phyloP scores from a whole-genome alignment of 2,888 invertebrate genomes.

The Candidula unifasciata region DNA sequence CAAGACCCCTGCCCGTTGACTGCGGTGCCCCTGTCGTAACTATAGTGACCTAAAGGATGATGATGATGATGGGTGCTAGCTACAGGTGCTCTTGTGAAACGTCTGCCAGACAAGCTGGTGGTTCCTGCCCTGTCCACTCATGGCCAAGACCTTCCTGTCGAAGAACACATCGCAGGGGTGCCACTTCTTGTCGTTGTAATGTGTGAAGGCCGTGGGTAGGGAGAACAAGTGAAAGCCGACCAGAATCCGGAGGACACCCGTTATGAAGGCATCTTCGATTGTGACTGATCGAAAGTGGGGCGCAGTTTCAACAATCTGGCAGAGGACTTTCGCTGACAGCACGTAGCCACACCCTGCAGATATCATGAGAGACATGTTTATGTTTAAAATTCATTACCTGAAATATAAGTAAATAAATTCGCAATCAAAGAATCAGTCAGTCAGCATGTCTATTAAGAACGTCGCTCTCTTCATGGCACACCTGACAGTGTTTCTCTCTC shows the following conservation, averaged over 20 bases:
- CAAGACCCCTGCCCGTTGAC: no score
- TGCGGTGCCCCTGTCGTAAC: no score
- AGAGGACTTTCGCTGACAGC: neutral
- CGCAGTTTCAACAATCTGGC: neutral
- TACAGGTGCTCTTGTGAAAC: no score
- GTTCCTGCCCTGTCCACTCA: neutral
- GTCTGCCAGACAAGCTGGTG: neutral
- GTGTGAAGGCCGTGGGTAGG: neutral
- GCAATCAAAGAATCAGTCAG: no score
- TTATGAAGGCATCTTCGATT: slow-evolving; percentile 40
- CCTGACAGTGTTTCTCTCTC: no score
- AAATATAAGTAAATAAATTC: no score
- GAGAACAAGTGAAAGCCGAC: neutral
- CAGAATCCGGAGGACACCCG: slow-evolving; percentile 10
- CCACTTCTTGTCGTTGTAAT: neutral
- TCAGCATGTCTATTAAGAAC: no score
- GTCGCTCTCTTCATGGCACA: no score
- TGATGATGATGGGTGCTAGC: no score
- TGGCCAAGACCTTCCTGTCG: neutral
- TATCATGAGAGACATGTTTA: no score
- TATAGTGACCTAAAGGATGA: no score
- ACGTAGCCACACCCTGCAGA: slow-evolving; percentile 22
- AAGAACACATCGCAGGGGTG: neutral
- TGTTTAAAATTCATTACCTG: no score
- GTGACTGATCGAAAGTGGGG: slow-evolving; percentile 18